phyloP scores from a whole-genome alignment of 2,888 invertebrate species.

The Bellardia pandia region DNA sequence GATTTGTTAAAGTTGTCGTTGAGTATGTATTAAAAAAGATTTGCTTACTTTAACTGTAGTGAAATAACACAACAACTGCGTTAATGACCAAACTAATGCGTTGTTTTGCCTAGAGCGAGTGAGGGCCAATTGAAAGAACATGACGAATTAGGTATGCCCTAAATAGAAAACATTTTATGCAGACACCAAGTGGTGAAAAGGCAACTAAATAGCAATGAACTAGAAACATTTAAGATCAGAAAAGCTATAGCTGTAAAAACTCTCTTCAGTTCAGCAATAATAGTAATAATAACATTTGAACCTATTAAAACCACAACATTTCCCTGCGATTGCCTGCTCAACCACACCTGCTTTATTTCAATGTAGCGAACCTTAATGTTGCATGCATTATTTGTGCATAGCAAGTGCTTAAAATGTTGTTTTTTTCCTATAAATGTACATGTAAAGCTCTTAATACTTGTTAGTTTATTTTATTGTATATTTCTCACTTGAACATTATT shows the following conservation, averaged over 20 bases:
- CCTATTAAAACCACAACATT: background rate
- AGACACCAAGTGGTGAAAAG: too few species aligned
- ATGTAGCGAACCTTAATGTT: slow-evolving; percentile 17
- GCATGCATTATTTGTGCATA: slow-evolving; percentile 37
- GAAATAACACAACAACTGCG: slow-evolving; percentile 44
- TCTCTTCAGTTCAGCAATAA: too few species aligned
- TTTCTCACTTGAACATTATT: slow-evolving; percentile 38
- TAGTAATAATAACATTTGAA: too few species aligned
- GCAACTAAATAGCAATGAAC: too few species aligned
- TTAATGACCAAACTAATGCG: slow-evolving; percentile 68
- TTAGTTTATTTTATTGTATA: slow-evolving; percentile 36
- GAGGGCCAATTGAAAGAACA: background rate
- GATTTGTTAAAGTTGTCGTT: slow-evolving; percentile 66
- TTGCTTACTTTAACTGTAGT: slow-evolving; percentile 22
- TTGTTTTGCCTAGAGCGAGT: background rate
- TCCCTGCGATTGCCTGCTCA: background rate
- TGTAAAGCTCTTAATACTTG: slow-evolving; percentile 38
- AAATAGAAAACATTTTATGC: background rate
- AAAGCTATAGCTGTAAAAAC: too few species aligned
- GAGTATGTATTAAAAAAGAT: slow-evolving; percentile 54
- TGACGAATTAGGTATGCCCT: slow-evolving; percentile 32
- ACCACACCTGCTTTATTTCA: background rate
- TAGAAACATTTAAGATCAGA: too few species aligned
- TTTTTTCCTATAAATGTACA: slow-evolving; percentile 7
- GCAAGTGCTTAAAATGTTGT: slow-evolving; percentile 47